Conservation (phyloP, 2,113 vertebrate species). For the Carassius carassius region DNA sequence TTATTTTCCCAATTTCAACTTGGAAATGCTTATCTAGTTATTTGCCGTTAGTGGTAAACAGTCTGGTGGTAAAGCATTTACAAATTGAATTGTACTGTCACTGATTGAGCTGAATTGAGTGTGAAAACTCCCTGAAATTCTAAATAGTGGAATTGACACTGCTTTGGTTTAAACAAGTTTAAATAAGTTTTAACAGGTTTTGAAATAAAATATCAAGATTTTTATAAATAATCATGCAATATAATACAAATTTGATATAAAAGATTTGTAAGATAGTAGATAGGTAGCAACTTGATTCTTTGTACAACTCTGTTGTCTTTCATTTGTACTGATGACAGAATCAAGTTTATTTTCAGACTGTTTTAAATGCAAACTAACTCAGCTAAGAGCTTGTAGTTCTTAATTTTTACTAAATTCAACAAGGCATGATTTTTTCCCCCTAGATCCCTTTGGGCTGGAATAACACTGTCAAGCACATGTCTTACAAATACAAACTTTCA, state of each 20-base stretch:
- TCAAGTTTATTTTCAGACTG: background rate
- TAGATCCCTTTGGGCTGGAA: background rate
- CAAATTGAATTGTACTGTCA: background rate
- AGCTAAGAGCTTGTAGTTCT: background rate
- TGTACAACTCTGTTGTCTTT: background rate
- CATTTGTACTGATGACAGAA: no score
- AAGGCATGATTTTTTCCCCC: background rate
- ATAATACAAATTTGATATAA: conserved; percentile 1
- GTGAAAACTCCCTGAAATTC: conserved; percentile 50
- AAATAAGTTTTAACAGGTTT: background rate
- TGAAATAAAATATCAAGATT: conserved; percentile 2
- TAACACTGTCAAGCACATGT: background rate
- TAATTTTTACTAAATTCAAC: background rate
- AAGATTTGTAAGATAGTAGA: background rate
- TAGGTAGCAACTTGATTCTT: background rate
- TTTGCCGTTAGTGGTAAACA: no score
- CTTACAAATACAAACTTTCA: background rate
- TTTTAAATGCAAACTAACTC: background rate
- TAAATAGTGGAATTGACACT: conserved; percentile 57
- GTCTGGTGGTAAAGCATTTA: background rate
- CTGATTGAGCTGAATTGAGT: background rate
- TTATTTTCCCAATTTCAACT: no score
- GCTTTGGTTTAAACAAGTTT: conserved; percentile 49
- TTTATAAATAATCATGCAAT: background rate
- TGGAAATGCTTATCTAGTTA: background rate